Base-by-base conservation (phyloP, 2,797 vertebrate genomes). In the Pelobates cultripes region DNA sequence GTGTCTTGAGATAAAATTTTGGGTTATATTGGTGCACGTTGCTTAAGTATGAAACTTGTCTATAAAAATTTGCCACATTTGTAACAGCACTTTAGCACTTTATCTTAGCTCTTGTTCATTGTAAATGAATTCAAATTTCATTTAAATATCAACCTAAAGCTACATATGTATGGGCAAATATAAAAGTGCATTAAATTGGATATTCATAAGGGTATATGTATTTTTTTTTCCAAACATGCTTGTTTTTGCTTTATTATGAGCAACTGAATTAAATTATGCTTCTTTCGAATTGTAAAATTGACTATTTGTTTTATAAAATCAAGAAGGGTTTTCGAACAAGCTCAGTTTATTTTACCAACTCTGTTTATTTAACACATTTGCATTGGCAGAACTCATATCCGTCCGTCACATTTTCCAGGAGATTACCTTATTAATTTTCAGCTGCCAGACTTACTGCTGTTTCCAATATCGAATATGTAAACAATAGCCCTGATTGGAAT, bases 351-450 rank as follows among this genome's bases (percentile, higher is more conserved):
- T 77, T 76, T 81, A 43, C 55, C 57, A n/a, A 55, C 85, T 88
- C 85, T 80, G 86, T 86, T 86, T 55, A 87, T 85, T 89, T 85
- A 88, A 87, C 88, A 89, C 87, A 86, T 87, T 74, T 85, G 86
- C 71, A 84, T 86, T 87, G 74, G 78, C 79, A 85, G 43, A 87
- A 81, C 57, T 86, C 44, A 86, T 70, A 85, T 79, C 79, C 69
- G 83, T 86, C 80, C 83, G 81, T 63, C 51, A 83, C 75, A 82
- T 42, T 91, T 90, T 91, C 84, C 85, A 73, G 69, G 67, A 86
- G 83, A 89, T 89, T 87, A 87, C 44, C 81, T 28, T 90, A 90
- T 90, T 89, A 87, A 86, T 90, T 89, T 90, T 84, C 85, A 89
- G 80, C 70, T 84, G 60, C 75, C 69, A 85, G 83, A 86, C 85